These are phyloP conservation scores for Melanotaenia nigrans DNA, from an alignment of 2,797 vertebrate species.

Conservation along the genomic window DNA sequence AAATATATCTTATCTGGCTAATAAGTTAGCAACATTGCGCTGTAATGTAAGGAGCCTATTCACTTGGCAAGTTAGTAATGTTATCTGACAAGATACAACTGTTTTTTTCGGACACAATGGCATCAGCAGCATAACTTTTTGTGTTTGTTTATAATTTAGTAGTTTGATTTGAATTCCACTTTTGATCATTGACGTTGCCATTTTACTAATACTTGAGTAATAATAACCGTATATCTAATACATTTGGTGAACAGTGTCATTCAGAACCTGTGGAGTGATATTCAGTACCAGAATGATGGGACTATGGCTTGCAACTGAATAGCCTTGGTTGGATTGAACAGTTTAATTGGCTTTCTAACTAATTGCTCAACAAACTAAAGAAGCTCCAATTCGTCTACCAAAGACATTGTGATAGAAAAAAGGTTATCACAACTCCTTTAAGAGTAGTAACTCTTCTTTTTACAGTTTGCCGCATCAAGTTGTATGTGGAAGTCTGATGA, in stretches of 20 bases:
- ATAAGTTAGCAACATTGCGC: constrained; percentile 1
- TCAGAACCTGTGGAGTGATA: not conserved
- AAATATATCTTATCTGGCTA: not conserved
- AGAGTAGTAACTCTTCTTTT: constrained; percentile 10
- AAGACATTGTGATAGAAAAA: not conserved
- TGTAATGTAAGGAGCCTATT: not conserved
- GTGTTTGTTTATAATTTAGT: not conserved
- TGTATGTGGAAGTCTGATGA: constrained; percentile 46
- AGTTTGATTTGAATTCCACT: not conserved
- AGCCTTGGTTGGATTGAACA: not conserved
- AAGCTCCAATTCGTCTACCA: not conserved
- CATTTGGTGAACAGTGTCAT: not conserved
- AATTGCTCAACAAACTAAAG: not conserved
- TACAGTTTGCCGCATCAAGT: constrained; percentile 23
- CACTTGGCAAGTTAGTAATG: not conserved
- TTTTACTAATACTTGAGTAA: not conserved
- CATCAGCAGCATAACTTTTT: not conserved
- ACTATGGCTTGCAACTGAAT: not conserved
- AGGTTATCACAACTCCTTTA: not conserved
- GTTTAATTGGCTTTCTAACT: not conserved
- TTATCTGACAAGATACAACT: not conserved
- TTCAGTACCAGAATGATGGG: not conserved
- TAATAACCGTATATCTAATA: not conserved
- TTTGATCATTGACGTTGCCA: not conserved
- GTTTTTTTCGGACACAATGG: not conserved